phyloP scores from a whole-genome alignment of 2,888 invertebrate genomes.

The Sphaerophoria taeniata region DNA sequence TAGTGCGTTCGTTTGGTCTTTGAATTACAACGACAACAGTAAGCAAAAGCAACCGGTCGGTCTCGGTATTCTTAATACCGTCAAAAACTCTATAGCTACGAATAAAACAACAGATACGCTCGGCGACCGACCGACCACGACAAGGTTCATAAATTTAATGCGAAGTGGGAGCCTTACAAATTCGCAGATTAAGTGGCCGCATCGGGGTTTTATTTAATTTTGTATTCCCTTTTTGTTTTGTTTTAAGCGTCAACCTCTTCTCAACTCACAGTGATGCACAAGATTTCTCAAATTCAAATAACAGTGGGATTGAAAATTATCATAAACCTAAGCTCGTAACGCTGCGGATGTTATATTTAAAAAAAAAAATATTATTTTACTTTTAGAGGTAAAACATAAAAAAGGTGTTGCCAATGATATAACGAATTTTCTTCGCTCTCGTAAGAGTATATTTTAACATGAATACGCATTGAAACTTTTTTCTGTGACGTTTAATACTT shows the following conservation, averaged over 20 bases:
- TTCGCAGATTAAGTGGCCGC: slow-evolving; percentile 26
- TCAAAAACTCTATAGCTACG: slow-evolving; percentile 19
- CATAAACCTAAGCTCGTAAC: slow-evolving; percentile 19
- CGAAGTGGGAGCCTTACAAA: slow-evolving; percentile 34
- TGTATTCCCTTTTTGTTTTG: background rate
- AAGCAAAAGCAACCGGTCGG: slow-evolving; percentile 40
- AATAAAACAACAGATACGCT: too few species aligned
- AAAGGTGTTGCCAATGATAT: slow-evolving; percentile 10
- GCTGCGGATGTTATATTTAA: slow-evolving; percentile 28
- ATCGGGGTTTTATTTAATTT: background rate
- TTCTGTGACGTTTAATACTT: too few species aligned
- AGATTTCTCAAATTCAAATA: slow-evolving; percentile 24
- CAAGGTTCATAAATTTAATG: background rate
- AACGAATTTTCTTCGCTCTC: background rate
- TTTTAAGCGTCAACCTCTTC: slow-evolving; percentile 1
- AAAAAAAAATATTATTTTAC: slow-evolving; percentile 1
- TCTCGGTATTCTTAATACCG: slow-evolving; percentile 34
- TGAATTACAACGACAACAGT: slow-evolving; percentile 44
- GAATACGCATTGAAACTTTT: too few species aligned
- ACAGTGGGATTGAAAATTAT: slow-evolving; percentile 30
- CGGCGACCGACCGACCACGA: too few species aligned
- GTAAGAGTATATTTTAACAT: too few species aligned
- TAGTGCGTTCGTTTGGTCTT: slow-evolving; percentile 12
- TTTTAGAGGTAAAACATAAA: background rate
- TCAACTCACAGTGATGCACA: background rate